These are phyloP conservation scores for Pantelozetes paolii DNA, from an alignment of 2,888 invertebrate species.

Conservation along the genomic window DNA sequence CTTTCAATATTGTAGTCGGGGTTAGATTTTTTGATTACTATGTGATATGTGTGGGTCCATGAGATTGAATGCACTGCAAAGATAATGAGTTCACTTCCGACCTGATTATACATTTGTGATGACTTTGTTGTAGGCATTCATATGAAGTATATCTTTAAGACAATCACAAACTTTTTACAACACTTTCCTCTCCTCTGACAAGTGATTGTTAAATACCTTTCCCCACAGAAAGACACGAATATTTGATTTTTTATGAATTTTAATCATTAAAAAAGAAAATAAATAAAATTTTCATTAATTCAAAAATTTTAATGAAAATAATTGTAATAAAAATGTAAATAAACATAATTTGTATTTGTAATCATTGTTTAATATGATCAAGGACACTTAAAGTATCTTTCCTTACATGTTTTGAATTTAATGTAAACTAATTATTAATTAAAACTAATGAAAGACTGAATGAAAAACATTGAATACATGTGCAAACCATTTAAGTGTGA, in stretches of 20 bases:
- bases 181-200: not conserved
- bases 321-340: too few species aligned
- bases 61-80: slow-evolving; percentile 26
- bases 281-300: too few species aligned
- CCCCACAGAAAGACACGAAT: not conserved
- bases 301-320: too few species aligned
- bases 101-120: slow-evolving; percentile 23
- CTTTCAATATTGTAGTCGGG: not conserved
- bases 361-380: too few species aligned
- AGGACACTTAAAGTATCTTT: too few species aligned
- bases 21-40: slow-evolving; percentile 19
- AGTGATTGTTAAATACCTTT: not conserved
- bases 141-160: too few species aligned
- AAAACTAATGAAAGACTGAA: too few species aligned
- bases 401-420: too few species aligned
- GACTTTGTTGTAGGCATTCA: not conserved
- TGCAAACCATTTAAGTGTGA: too few species aligned
- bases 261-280: not conserved
- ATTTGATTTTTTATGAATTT: not conserved
- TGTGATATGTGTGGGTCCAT: slow-evolving; percentile 19
- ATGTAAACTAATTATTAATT: too few species aligned
- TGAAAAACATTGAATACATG: too few species aligned
- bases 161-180: not conserved
- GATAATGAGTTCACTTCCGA: slow-evolving; percentile 32
- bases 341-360: too few species aligned